Base-by-base conservation (phyloP, 2,797 vertebrate species). In the Alca torda region DNA sequence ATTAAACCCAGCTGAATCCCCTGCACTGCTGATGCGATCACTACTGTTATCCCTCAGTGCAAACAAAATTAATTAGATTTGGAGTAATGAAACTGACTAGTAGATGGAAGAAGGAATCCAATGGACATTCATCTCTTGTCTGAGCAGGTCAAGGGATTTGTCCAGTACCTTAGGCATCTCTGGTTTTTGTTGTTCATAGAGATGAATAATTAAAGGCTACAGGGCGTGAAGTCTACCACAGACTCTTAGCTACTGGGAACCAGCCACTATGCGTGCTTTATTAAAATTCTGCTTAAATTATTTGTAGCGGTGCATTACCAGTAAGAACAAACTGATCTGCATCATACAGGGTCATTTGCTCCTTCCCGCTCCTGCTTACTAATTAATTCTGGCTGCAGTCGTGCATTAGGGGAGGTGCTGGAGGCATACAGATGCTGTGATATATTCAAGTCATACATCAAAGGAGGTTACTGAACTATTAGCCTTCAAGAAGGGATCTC, bases 371-470 rank as follows among this genome's bases (percentile, higher is more conserved):
- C 88, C 92, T 90, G 96, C 90, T 93, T 84, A 81, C 94, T 97
- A 97, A 97, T 97, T 97, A 97, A 95, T 95, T 94, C 93, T 97
- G 97, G 97, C 96, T 97, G 92, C 77, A 96, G 91, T 78, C 2
- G 1, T 93, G 93, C 91, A 92, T 94, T 96, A 96, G 94, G 96
- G 95, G 96, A 97, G 96, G 96, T 95, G 97, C 97, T 97, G 94
- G 94, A 95, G 97, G 97, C 97, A 93, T 48, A 91, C 90, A 90
- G 89, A 95, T 95, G 88, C 96, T 96, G 89, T 96, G 96, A 97
- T 97, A 96, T 95, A 97, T 97, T 97, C 97, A 97, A 97, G 92
- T 93, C 93, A 88, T 96, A 97, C 96, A 97, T 97, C 97, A 97
- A 97, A 97, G 97, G 96, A 95, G 96, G 96, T 97, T 97, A 95